A percentile compares a stretch with the other conserved stretches of the same genome.
Evolutionary conservation across 2,888 invertebrate species (phyloP).

Genomic region (Ectemnius continuus): DNA sequence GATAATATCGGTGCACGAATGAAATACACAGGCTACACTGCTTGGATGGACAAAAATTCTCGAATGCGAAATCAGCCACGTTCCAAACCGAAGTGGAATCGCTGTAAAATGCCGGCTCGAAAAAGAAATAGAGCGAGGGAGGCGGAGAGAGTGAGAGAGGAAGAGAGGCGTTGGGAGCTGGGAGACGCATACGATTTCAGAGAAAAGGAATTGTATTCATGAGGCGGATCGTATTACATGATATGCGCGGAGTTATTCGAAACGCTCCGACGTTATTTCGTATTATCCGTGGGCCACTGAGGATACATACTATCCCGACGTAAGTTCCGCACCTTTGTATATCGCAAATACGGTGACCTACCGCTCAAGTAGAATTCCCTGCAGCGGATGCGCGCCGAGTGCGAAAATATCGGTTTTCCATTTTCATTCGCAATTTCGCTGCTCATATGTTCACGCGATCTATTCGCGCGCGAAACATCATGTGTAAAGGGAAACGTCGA

Average conservation of each 20-base stretch:
- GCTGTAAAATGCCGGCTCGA: neutral
- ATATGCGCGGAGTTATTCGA: constrained; percentile 35
- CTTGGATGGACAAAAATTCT: too few relatives aligned
- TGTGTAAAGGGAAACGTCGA: too few relatives aligned
- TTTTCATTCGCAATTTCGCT: neutral
- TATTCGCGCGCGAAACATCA: too few relatives aligned
- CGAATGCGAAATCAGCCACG: too few relatives aligned
- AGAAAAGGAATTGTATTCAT: constrained; percentile 40
- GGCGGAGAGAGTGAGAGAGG: neutral
- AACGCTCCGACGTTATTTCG: constrained; percentile 39
- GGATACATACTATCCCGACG: constrained; percentile 18
- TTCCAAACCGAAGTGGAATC: too few relatives aligned
- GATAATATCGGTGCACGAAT: too few relatives aligned
- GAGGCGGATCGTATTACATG: constrained; percentile 44
- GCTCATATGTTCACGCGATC: too few relatives aligned
- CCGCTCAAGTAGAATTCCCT: neutral
- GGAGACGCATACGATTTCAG: constrained; percentile 4
- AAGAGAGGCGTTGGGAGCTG: neutral
- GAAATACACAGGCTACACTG: too few relatives aligned
- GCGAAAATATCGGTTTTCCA: constrained; percentile 5
- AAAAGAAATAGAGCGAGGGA: neutral
- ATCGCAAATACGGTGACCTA: constrained; percentile 2
- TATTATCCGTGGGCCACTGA: constrained; percentile 26
- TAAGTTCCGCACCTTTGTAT: constrained; percentile 15
- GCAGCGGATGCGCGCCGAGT: constrained; percentile 15